phyloP scores from a whole-genome alignment of 2,888 invertebrate genomes.

The Norana najaformis region DNA sequence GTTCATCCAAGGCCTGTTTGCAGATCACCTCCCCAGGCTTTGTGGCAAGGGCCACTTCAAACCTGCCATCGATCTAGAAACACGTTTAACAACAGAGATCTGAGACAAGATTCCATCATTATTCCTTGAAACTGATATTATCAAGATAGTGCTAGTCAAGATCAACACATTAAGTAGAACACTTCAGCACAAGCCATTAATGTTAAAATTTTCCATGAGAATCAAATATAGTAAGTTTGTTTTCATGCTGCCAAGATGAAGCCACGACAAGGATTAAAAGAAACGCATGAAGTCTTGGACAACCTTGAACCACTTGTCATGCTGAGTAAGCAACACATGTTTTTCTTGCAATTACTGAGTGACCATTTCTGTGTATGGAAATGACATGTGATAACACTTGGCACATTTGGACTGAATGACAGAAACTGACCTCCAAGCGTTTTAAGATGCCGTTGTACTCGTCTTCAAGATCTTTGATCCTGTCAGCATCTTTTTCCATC shows the following conservation, averaged over 20 bases:
- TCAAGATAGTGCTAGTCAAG: not conserved
- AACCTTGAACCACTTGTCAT: not conserved
- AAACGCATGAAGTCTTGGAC: not conserved
- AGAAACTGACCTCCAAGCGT: not conserved
- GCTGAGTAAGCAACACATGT: no score
- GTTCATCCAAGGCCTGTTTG: not conserved
- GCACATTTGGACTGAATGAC: not conserved
- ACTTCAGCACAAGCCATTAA: no score
- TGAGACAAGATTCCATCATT: not conserved
- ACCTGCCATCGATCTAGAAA: not conserved
- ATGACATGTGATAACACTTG: not conserved
- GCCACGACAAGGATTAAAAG: not conserved
- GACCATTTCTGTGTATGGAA: not conserved
- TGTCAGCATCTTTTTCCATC: not conserved
- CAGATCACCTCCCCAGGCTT: slow-evolving; percentile 13
- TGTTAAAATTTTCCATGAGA: not conserved
- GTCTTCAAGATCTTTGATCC: slow-evolving; percentile 5
- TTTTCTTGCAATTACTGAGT: not conserved
- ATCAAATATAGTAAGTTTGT: not conserved
- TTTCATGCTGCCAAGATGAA: not conserved
- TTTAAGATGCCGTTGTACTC: not conserved
- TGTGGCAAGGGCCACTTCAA: not conserved
- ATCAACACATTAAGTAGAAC: not conserved
- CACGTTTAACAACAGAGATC: not conserved
- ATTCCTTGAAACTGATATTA: not conserved